These are phyloP conservation scores for Lontra canadensis DNA, from an alignment of 2,113 vertebrate species.

Conservation along the genomic window DNA sequence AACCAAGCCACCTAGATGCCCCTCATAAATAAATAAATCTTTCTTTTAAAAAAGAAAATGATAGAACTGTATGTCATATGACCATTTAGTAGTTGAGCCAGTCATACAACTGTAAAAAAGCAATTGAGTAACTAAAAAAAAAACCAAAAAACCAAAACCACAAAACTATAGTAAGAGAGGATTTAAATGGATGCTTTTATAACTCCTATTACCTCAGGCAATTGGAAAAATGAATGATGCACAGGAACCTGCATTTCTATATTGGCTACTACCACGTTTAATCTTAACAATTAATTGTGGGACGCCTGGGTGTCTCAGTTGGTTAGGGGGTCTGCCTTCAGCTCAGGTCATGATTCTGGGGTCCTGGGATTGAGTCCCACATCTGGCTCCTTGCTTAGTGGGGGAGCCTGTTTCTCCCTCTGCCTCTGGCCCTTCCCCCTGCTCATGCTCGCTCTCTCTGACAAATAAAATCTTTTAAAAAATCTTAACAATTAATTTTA, in stretches of 20 bases:
- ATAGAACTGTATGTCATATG: background rate
- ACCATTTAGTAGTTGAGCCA: background rate
- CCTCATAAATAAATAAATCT: background rate
- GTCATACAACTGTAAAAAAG: constrained; percentile 1
- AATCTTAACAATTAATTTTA: background rate
- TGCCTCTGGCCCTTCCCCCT: too few relatives aligned
- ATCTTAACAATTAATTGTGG: background rate
- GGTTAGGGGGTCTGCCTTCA: too few relatives aligned
- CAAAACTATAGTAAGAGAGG: background rate
- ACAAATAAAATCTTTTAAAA: too few relatives aligned
- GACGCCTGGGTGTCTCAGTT: too few relatives aligned
- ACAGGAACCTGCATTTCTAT: constrained; percentile 7
- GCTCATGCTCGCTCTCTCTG: too few relatives aligned
- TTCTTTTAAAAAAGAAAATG: background rate
- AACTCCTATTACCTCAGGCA: background rate
- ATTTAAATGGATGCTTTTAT: background rate
- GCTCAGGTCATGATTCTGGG: too few relatives aligned
- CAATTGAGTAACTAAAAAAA: background rate
- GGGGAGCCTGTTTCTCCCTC: too few relatives aligned
- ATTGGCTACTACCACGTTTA: background rate
- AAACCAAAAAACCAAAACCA: too few relatives aligned
- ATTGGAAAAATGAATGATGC: constrained; percentile 10
- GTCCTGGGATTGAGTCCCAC: too few relatives aligned
- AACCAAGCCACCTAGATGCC: background rate
- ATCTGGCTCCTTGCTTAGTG: too few relatives aligned